Base-by-base conservation (phyloP, 1,140 invertebrate species). In the Drosophila simulans region DNA sequence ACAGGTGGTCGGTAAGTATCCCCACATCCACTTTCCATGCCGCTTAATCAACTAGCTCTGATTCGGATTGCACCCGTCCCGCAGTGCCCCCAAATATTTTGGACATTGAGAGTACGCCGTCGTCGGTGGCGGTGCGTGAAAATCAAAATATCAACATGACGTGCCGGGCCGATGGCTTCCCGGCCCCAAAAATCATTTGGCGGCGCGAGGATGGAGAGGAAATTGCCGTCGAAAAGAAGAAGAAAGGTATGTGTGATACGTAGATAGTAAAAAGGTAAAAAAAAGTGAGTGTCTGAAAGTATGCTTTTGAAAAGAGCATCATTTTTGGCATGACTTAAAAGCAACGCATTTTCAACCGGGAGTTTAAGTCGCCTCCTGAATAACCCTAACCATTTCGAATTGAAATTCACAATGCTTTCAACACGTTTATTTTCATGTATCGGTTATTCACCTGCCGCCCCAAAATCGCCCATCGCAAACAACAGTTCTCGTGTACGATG, bases 131-230 rank as follows among this genome's bases (percentile, higher is more conserved):
- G 8, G 96, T 98, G 13, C 93, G 97, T 15, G 97, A 98, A 93
- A 97, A 97, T 92, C 95, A 97, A 92, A 98, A 98, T 92, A 96
- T 98, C 52, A 98, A 96, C 40, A 94, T 98, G 71, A 96, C 95
- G 1, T 98, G 97, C 91, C 97, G 96, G 79, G 97, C 97, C 1
- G 96, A 97, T 80, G 97, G 97, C 31, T 97, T 97, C 92, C 97
- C 97, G 0, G 93, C 94, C 3, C 97, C 97, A 2, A 97, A 96
- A 92, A 95, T 98, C 46, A 97, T 96, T 93, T 98, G 97, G 97
- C 94, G 97, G 73, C 93, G 97, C 35, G 97, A 98, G 90, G 97
- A 98, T 91, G 96, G 96, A 11, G 95, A 97, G 92, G 94, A 95
- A 43, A 97, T 98, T 83, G 94, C 94, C 12, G 94, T 97, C 3